These are phyloP conservation scores for Aix galericulata DNA, from an alignment of 2,113 vertebrate species.

Conservation along the genomic window DNA sequence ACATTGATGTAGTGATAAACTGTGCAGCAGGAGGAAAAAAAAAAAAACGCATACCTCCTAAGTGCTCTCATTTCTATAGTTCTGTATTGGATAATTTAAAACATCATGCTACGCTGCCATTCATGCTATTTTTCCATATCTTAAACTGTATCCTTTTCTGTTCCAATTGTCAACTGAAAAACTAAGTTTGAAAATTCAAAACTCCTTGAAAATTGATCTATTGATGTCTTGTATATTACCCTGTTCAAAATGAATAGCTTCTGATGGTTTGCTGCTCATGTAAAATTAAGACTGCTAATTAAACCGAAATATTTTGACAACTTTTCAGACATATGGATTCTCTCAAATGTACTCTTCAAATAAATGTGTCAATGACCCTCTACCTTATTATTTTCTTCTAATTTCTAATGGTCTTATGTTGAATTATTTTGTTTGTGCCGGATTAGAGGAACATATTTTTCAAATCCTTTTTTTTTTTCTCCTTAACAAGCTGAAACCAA, in stretches of 20 bases:
- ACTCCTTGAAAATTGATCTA: not conserved
- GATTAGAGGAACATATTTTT: not conserved
- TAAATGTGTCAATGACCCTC: not conserved
- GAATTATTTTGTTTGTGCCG: not conserved
- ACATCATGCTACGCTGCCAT: not conserved
- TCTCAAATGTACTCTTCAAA: not conserved
- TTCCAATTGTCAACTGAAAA: not conserved
- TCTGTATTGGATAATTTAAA: not conserved
- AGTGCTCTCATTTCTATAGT: not conserved
- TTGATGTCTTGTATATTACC: not conserved
- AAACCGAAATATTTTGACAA: not conserved
- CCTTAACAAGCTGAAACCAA: not conserved
- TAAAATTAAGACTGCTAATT: not conserved
- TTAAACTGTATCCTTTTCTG: not conserved
- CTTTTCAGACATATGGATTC: not conserved
- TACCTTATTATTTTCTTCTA: not conserved
- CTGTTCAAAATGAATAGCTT: not conserved
- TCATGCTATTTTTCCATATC: not conserved
- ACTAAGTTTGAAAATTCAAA: not conserved
- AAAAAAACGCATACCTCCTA: not conserved
- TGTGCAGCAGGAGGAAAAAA: not conserved
- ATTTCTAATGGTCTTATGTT: not conserved
- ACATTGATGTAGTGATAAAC: rapidly evolving
- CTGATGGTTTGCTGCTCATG: not conserved
- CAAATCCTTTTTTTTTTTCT: not conserved